These are phyloP conservation scores for Alitta virens DNA, from an alignment of 2,888 invertebrate species.

Conservation along the genomic window DNA sequence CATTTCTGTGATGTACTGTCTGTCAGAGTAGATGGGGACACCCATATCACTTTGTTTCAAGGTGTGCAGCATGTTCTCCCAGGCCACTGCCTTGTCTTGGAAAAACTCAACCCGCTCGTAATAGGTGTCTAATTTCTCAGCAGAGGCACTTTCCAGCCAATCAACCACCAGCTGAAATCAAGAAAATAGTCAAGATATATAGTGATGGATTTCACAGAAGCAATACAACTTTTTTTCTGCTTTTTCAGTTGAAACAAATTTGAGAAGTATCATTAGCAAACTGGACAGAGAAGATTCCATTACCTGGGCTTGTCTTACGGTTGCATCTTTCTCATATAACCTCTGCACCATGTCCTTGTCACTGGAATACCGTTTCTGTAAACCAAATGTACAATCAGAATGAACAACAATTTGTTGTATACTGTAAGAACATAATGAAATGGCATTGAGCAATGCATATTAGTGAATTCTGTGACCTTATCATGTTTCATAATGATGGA, in stretches of 20 bases:
- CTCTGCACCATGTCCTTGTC: conserved; percentile 65
- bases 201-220: too few relatives aligned
- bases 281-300: background rate
- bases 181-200: too few relatives aligned
- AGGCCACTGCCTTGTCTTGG: conserved; percentile 78
- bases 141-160: conserved; percentile 84
- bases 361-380: conserved; percentile 58
- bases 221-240: too few relatives aligned
- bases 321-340: conserved; percentile 63
- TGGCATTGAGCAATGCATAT: too few relatives aligned
- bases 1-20: conserved; percentile 44
- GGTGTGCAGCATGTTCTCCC: conserved; percentile 86
- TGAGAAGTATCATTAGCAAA: background rate
- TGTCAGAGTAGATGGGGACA: conserved; percentile 29
- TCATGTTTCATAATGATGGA: too few relatives aligned
- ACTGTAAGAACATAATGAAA: too few relatives aligned
- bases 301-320: conserved; percentile 60
- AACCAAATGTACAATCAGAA: too few relatives aligned
- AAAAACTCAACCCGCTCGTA: conserved; percentile 68
- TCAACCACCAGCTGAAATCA: conserved; percentile 76
- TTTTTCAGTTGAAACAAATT: too few relatives aligned
- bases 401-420: too few relatives aligned
- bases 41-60: conserved; percentile 59
- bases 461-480: too few relatives aligned
- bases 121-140: conserved; percentile 60